These are phyloP conservation scores for Drosophila santomea DNA, from an alignment of 1,140 invertebrate species.

Conservation along the genomic window DNA sequence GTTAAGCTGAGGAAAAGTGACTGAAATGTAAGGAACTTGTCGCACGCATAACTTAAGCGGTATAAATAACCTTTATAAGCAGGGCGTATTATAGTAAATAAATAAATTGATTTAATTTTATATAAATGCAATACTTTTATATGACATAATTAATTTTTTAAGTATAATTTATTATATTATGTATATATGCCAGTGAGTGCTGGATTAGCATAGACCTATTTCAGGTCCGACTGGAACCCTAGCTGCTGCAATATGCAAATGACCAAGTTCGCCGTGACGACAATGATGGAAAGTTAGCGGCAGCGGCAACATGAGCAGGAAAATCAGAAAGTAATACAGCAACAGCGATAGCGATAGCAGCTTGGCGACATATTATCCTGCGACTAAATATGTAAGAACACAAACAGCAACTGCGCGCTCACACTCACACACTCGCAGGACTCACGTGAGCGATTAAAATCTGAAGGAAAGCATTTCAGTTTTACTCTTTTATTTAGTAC, in stretches of 20 bases:
- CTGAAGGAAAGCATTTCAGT: constrained; percentile 79
- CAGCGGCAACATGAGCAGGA: too few relatives aligned
- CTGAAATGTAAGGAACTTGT: constrained; percentile 20
- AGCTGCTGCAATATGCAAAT: constrained; percentile 56
- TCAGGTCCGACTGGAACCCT: neutral
- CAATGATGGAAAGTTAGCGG: constrained; percentile 18
- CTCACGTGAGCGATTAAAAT: constrained; percentile 83
- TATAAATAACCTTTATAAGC: constrained; percentile 24
- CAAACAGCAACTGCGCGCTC: constrained; percentile 25
- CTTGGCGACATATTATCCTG: constrained; percentile 66
- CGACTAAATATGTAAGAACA: constrained; percentile 61
- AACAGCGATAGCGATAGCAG: constrained; percentile 13
- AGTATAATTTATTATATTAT: neutral
- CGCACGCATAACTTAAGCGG: constrained; percentile 31
- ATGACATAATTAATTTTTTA: too few relatives aligned
- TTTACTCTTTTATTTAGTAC: constrained; percentile 19
- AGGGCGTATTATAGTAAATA: neutral
- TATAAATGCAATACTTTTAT: too few relatives aligned
- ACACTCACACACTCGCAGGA: constrained; percentile 34
- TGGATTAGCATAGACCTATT: constrained; percentile 3
- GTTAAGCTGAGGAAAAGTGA: neutral
- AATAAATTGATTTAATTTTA: too few relatives aligned
- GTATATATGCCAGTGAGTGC: neutral
- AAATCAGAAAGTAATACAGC: neutral
- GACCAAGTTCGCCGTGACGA: constrained; percentile 51